These are phyloP conservation scores for Drosophila dunni DNA, from an alignment of 1,140 invertebrate genomes.

Conservation along the genomic window DNA sequence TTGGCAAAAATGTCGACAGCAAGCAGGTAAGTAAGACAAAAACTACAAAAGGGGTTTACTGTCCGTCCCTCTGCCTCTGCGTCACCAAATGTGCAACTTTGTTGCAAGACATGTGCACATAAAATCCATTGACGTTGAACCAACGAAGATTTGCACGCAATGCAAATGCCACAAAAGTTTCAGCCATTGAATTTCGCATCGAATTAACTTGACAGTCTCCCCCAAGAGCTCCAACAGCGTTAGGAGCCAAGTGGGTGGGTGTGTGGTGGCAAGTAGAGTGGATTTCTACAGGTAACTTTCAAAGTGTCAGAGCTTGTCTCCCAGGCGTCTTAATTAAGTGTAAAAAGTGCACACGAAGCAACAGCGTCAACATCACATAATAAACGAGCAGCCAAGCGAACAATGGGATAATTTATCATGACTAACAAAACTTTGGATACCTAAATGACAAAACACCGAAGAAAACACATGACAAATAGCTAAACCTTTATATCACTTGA, in stretches of 20 bases:
- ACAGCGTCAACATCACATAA: constrained; percentile 3
- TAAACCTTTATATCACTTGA: too few relatives aligned
- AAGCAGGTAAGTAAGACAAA: constrained; percentile 35
- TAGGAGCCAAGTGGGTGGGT: neutral
- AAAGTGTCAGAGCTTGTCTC: constrained; percentile 24
- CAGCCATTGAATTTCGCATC: constrained; percentile 48
- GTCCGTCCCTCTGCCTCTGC: too few relatives aligned
- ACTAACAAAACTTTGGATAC: too few relatives aligned
- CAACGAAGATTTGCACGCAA: constrained; percentile 2
- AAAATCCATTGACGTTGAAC: neutral
- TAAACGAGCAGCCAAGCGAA: neutral
- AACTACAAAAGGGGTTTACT: neutral
- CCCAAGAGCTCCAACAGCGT: neutral
- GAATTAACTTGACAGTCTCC: constrained; percentile 38
- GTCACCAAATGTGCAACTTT: constrained; percentile 46
- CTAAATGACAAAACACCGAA: too few relatives aligned
- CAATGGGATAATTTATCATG: constrained; percentile 1
- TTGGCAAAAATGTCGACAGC: constrained; percentile 51
- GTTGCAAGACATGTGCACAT: constrained; percentile 14
- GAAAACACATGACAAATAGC: too few relatives aligned
- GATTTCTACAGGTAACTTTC: neutral
- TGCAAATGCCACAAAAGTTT: constrained; percentile 47
- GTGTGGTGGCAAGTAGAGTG: neutral
- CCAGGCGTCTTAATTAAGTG: constrained; percentile 63
- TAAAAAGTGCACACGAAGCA: constrained; percentile 24